Base-by-base conservation (phyloP, 2,888 invertebrate species). In the Kuschelorhynchus macadamiae region DNA sequence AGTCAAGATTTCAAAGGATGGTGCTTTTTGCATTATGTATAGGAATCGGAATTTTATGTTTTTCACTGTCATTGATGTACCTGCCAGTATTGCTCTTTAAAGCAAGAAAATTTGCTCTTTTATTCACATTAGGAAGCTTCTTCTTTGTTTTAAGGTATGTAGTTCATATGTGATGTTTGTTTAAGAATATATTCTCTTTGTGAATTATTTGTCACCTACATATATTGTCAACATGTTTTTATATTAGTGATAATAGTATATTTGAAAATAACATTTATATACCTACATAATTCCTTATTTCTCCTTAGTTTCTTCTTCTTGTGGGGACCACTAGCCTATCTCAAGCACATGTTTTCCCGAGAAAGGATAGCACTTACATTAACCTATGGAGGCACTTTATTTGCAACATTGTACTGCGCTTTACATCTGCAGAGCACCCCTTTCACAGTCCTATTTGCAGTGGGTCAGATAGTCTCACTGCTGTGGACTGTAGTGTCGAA, bases 61-160 rank as follows among this genome's bases (percentile, higher is more conserved):
- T 98, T 83, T 90, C 91, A 18, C 82, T 98, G 63, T 97, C 98
- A 0, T 91, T 93, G 67, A 86, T 98, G 62, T 97, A 97, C 82
- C 90, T 97, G 81, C 98, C 98, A n/a, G 87, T 98, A 36, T 86
- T 98, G 63, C 82, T 98, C 53, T 85, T 98, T 33, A 94, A 97
- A 86, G 97, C 98, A 7, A 89, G 97, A 77, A 98, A 98, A 85
- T 98, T 98, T 86, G 94, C 97, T 0, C 85, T 98, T 39, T 87
- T 98, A 0, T 98, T 97, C 82, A 94, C 97, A 0, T 84, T 98
- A 70, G 98, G 98, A 63, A 98, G 97, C 80, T 82, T 95, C 39
- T 97, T 98, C 84, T 93, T 97, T 76, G 89, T 98, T 67, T 85
- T 92, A 74, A 97, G 97, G 97, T 96, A 85, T 80, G 71, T 72